phyloP scores from a whole-genome alignment of 92 coral and sea anemone species.

The Ricordea florida region DNA sequence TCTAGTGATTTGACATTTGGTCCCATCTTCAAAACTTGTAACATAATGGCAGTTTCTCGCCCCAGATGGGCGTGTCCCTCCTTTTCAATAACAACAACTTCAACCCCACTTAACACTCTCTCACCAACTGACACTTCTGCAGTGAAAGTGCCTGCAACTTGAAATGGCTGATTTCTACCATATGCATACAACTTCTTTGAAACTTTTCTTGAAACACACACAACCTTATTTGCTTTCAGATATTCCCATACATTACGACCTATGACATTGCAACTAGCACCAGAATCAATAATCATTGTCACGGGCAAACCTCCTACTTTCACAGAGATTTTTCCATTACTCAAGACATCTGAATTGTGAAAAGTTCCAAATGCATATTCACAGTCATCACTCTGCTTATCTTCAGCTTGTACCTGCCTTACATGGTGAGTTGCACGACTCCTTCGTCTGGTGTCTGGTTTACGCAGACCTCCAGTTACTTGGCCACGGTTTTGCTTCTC shows the following conservation, averaged over 20 bases:
- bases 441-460: background rate
- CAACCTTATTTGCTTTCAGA: slow-evolving; percentile 27
- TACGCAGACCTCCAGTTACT: background rate
- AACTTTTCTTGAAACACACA: slow-evolving; percentile 1
- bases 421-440: background rate
- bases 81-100: slow-evolving; percentile 30
- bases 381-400: background rate
- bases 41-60: slow-evolving; percentile 8
- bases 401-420: background rate
- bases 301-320: slow-evolving; percentile 39
- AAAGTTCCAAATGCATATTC: slow-evolving; percentile 49
- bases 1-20: slow-evolving; percentile 11
- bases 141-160: slow-evolving; percentile 17
- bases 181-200: slow-evolving; percentile 2
- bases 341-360: background rate
- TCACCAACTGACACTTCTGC: slow-evolving; percentile 29
- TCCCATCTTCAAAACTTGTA: slow-evolving; percentile 28
- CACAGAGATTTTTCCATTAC: background rate
- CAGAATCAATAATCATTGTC: slow-evolving; percentile 55
- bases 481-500: background rate
- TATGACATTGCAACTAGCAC: slow-evolving; percentile 61
- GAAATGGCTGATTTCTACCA: slow-evolving; percentile 30
- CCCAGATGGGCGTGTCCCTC: slow-evolving; percentile 33
- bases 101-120: background rate
- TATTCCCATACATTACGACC: slow-evolving; percentile 37